Conservation (phyloP, 2,797 vertebrate species). For the Setipinna tenuifilis region DNA sequence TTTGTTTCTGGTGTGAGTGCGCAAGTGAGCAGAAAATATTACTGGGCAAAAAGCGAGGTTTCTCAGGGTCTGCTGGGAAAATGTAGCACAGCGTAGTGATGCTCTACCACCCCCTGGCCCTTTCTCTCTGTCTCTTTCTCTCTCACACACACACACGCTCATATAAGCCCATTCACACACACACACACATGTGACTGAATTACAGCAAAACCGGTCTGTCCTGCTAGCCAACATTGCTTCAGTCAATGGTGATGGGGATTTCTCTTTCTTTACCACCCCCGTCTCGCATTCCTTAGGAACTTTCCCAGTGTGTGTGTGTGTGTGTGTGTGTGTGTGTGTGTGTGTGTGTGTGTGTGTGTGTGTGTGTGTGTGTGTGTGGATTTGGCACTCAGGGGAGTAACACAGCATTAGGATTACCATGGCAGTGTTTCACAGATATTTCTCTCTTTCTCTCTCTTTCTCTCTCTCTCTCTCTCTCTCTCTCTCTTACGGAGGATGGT, state of each 20-base stretch:
- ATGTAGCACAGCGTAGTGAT: background rate
- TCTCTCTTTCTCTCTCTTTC: background rate
- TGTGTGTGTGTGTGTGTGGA: constrained; percentile 1
- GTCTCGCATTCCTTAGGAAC: constrained; percentile 1
- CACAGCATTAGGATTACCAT: constrained; percentile 15
- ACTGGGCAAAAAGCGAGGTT: background rate
- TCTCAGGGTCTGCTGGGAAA: background rate
- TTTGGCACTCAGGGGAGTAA: constrained; percentile 11
- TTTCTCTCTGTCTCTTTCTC: background rate
- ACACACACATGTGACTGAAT: constrained; percentile 2
- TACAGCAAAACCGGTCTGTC: constrained; percentile 55
- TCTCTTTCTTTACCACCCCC: background rate
- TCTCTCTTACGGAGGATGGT: background rate
- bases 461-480: background rate
- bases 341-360: constrained; percentile 8
- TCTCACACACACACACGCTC: background rate
- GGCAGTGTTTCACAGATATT: constrained; percentile 1
- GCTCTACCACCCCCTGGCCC: background rate
- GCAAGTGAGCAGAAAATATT: background rate
- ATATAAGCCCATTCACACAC: background rate
- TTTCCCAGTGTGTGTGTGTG: constrained; percentile 9
- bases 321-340: constrained; percentile 8
- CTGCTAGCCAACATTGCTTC: constrained; percentile 50
- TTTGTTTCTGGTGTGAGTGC: background rate
- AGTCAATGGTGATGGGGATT: background rate